Conservation (phyloP, 2,797 vertebrate genomes). For the Sternotherus odoratus region DNA sequence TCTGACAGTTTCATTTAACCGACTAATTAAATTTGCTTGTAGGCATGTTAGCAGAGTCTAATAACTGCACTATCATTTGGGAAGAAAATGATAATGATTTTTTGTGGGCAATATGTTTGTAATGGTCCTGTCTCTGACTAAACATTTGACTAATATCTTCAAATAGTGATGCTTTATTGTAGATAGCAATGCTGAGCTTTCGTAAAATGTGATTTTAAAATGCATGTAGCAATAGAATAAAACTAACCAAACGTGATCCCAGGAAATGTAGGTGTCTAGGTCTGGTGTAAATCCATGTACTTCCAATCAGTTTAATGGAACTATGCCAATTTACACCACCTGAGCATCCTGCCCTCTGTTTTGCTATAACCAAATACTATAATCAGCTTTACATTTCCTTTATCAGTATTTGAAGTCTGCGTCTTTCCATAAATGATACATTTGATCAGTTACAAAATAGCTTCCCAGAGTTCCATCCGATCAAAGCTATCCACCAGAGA, state of each 20-base stretch:
- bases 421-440: background rate
- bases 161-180: constrained; percentile 37
- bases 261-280: background rate
- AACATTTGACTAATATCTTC: constrained; percentile 49
- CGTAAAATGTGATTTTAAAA: constrained; percentile 66
- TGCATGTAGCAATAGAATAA: background rate
- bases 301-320: background rate
- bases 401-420: background rate
- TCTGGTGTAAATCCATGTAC: background rate
- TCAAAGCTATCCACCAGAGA: background rate
- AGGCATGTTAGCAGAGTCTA: constrained; percentile 76
- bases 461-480: background rate
- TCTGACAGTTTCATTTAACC: constrained; percentile 82
- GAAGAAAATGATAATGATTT: constrained; percentile 71
- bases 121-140: constrained; percentile 30
- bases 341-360: fast-evolving
- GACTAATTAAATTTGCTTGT: constrained; percentile 82
- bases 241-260: constrained; percentile 26
- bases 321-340: background rate
- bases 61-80: constrained; percentile 64
- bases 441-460: background rate
- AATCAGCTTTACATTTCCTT: background rate
- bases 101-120: constrained; percentile 39
- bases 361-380: background rate
- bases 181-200: constrained; percentile 37